A percentile compares a stretch with the other conserved stretches of the same genome.
These are phyloP conservation scores for Bursaphelenchus okinawaensis DNA, from an alignment of 2,888 invertebrate genomes.

Conservation along the genomic window DNA sequence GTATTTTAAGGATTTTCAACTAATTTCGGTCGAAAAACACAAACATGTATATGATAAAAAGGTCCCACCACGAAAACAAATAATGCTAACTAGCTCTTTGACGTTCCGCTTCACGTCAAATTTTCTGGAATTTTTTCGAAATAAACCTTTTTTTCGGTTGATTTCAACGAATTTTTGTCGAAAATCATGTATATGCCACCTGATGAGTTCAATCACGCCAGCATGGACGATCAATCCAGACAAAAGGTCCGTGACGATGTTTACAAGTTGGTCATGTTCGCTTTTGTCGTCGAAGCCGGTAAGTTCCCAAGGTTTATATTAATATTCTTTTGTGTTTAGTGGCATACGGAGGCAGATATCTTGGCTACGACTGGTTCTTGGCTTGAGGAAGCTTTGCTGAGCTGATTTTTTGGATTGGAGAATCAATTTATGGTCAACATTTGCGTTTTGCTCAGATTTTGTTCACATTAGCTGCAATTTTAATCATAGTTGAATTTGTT, in stretches of 20 bases:
- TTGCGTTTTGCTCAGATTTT: no score
- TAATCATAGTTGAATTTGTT: background rate
- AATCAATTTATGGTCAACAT: no score
- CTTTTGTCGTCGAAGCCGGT: constrained; percentile 15
- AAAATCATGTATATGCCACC: no score
- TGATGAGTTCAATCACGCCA: background rate
- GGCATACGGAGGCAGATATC: constrained; percentile 11
- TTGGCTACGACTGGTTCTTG: constrained; percentile 13
- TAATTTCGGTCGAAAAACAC: no score
- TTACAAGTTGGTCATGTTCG: constrained; percentile 13
- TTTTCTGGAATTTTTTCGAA: background rate
- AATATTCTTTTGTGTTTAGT: constrained; percentile 8
- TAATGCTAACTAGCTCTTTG: background rate
- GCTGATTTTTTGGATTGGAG: no score
- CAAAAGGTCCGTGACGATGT: constrained; percentile 9
- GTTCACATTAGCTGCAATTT: background rate
- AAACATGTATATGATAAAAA: no score
- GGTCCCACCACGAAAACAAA: background rate
- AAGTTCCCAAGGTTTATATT: constrained; percentile 6
- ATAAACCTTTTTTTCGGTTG: no score
- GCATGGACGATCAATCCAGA: background rate
- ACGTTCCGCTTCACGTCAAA: background rate
- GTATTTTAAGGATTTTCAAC: no score
- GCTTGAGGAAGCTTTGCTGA: no score
- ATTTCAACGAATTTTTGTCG: no score